Percentiles rank a stretch among this genome's conserved stretches.
These are phyloP conservation scores for Epinotia ramella DNA, from an alignment of 2,888 invertebrate genomes.

Conservation along the genomic window DNA sequence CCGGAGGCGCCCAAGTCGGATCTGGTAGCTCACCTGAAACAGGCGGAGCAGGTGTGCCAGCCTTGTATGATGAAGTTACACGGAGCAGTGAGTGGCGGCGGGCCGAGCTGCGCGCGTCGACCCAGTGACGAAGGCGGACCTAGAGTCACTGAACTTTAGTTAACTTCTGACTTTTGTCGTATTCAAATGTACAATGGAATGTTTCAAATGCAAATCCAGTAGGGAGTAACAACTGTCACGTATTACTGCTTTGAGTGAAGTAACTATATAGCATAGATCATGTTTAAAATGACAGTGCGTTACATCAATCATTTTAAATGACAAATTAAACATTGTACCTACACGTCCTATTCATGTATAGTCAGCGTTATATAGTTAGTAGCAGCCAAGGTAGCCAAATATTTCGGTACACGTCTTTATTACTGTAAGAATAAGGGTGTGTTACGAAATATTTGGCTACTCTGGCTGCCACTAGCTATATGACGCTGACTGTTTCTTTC, in stretches of 20 bases:
- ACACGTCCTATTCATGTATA: neutral
- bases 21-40: conserved; percentile 90
- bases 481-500: too few relatives aligned
- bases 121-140: conserved; percentile 81
- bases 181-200: neutral
- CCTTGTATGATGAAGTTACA: conserved; percentile 95
- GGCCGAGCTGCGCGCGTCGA: conserved; percentile 64
- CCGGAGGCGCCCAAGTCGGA: conserved; percentile 91
- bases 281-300: neutral
- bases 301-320: neutral
- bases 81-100: conserved; percentile 79
- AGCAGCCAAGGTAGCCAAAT: too few relatives aligned
- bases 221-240: too few relatives aligned
- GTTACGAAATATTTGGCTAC: too few relatives aligned
- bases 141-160: conserved; percentile 91
- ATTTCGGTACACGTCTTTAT: too few relatives aligned
- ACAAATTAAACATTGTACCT: neutral
- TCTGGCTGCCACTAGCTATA: too few relatives aligned
- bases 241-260: neutral
- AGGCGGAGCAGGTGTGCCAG: conserved; percentile 90
- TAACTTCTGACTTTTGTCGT: conserved; percentile 38
- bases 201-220: neutral
- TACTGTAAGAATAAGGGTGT: too few relatives aligned
- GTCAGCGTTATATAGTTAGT: too few relatives aligned
- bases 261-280: neutral